phyloP scores from a whole-genome alignment of 1,140 invertebrate genomes.

The Rhyzopertha dominica region DNA sequence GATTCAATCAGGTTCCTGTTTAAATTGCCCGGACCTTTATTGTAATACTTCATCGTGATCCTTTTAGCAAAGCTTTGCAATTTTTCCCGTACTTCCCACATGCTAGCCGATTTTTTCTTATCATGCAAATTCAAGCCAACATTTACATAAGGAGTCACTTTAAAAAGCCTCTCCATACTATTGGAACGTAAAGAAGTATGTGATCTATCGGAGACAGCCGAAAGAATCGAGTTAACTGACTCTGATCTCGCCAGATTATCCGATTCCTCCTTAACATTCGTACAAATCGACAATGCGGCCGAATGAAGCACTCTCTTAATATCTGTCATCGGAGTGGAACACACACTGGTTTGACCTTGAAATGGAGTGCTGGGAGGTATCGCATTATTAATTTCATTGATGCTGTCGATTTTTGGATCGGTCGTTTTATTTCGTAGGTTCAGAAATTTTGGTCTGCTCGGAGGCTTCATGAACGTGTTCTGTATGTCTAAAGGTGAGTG shows the following conservation, averaged over 20 bases:
- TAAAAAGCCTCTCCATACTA: neutral
- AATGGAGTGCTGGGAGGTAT: constrained; percentile 43
- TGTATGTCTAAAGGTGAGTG: constrained; percentile 42
- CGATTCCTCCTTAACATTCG: constrained; percentile 48
- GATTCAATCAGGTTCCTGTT: neutral
- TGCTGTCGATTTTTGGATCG: constrained; percentile 16
- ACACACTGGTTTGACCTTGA: constrained; percentile 62
- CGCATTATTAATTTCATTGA: constrained; percentile 16
- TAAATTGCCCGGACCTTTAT: neutral
- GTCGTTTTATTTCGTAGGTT: constrained; percentile 45
- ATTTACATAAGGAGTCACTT: constrained; percentile 7
- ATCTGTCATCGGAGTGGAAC: constrained; percentile 69
- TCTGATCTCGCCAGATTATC: constrained; percentile 11
- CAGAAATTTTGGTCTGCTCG: constrained; percentile 44
- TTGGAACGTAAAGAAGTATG: too few species aligned
- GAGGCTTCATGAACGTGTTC: constrained; percentile 22
- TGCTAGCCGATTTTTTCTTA: constrained; percentile 38
- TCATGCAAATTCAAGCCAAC: constrained; percentile 15
- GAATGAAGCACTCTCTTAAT: constrained; percentile 60
- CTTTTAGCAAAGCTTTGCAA: constrained; percentile 8
- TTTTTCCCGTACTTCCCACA: constrained; percentile 17
- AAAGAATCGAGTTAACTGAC: constrained; percentile 14
- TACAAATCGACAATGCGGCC: constrained; percentile 65
- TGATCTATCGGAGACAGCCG: constrained; percentile 4
- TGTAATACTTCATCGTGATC: constrained; percentile 19